Evolutionary conservation across 2,113 vertebrate genomes (phyloP).

Genomic region (Triplophysa rosa): DNA sequence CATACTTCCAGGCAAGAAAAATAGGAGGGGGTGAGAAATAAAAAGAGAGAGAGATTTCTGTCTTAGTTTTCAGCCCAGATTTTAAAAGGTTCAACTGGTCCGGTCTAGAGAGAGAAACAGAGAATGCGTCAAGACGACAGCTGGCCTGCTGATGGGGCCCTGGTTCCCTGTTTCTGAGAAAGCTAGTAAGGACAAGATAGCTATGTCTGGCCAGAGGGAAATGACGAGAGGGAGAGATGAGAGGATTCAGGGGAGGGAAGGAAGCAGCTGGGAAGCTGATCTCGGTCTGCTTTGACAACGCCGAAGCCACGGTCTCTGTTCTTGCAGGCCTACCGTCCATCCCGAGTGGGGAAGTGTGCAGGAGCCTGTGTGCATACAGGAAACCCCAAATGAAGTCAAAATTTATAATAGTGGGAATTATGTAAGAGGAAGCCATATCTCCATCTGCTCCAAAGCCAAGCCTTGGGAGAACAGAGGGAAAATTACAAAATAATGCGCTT

Average conservation of each 20-base stretch:
- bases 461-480: constrained; percentile 61
- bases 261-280: constrained; percentile 35
- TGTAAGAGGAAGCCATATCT: constrained; percentile 58
- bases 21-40: not conserved
- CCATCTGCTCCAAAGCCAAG: constrained; percentile 65
- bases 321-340: too few species aligned
- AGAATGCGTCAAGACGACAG: constrained; percentile 67
- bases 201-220: constrained; percentile 45
- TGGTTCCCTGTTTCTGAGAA: constrained; percentile 63
- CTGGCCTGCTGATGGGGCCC: constrained; percentile 72
- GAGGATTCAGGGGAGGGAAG: not conserved
- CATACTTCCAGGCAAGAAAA: not conserved
- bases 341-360: constrained; percentile 40
- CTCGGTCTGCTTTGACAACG: constrained; percentile 10
- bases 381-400: constrained; percentile 54
- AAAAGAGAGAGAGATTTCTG: constrained; percentile 30
- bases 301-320: constrained; percentile 9
- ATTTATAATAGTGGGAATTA: constrained; percentile 54
- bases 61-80: constrained; percentile 67
- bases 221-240: constrained; percentile 27
- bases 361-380: constrained; percentile 36
- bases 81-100: constrained; percentile 73
- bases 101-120: constrained; percentile 57
- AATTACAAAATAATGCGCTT: constrained; percentile 68
- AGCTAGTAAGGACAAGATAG: constrained; percentile 49